A percentile compares a stretch with the other conserved stretches of the same genome.
phyloP scores from a whole-genome alignment of 2,113 vertebrate species.

The Paramormyrops kingsleyae region DNA sequence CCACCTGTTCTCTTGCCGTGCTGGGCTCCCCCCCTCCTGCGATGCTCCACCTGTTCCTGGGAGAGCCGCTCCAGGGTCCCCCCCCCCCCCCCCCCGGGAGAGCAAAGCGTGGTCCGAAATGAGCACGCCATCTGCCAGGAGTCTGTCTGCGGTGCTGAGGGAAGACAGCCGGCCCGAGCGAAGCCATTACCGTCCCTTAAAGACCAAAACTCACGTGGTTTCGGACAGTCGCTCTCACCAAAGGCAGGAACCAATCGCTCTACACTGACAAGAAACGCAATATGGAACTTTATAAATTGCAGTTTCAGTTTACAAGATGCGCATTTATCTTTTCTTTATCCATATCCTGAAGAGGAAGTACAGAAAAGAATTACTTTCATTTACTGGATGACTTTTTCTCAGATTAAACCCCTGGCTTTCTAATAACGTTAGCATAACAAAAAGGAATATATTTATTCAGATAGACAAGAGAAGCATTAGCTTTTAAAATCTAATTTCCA shows the following conservation, averaged over 20 bases:
- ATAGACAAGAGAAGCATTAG: not conserved
- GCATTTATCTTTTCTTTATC: not conserved
- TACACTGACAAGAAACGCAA: not conserved
- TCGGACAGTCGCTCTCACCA: not conserved
- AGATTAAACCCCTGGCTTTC: not conserved
- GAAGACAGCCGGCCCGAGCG: not conserved
- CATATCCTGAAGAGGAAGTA: not conserved
- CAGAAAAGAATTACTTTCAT: not conserved
- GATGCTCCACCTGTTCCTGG: conserved; percentile 35
- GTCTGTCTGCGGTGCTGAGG: conserved; percentile 31
- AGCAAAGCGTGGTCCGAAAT: conserved; percentile 22
- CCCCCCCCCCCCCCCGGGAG: not conserved
- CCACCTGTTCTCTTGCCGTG: conserved; percentile 21
- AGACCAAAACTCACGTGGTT: not conserved
- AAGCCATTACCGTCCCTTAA: not conserved
- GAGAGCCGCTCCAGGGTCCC: not conserved
- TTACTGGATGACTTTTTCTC: not conserved
- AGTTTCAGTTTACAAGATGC: not conserved
- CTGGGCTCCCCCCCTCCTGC: not conserved
- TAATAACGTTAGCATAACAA: not conserved
- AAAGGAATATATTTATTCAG: not conserved
- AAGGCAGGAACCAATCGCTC: not conserved
- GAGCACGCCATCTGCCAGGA: conserved; percentile 31
- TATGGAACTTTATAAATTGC: not conserved
- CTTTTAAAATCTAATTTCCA: not conserved